These are phyloP conservation scores for Drosophila algonquin DNA, from an alignment of 2,888 invertebrate genomes.

Conservation along the genomic window DNA sequence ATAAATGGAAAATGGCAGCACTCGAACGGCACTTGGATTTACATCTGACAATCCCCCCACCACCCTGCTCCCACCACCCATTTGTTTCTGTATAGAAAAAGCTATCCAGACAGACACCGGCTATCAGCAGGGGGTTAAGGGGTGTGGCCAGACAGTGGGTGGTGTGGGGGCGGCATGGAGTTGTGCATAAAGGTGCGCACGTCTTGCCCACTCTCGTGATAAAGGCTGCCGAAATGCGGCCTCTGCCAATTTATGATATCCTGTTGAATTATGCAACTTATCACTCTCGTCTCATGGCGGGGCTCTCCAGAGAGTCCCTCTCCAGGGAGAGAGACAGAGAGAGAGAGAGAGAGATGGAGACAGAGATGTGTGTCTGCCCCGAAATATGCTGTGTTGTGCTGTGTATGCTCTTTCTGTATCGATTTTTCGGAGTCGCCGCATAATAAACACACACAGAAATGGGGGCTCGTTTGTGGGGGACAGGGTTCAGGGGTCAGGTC, in stretches of 20 bases:
- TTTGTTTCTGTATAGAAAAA: not conserved
- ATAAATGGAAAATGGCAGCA: conserved; percentile 6
- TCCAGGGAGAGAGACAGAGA: not conserved
- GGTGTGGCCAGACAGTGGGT: not conserved
- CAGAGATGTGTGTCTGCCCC: conserved; percentile 1
- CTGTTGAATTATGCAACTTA: conserved; percentile 78
- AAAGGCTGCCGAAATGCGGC: conserved; percentile 35
- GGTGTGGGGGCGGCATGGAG: not conserved
- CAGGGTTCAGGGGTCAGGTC: conserved; percentile 50
- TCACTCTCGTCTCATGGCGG: conserved; percentile 50
- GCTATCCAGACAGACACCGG: conserved; percentile 4
- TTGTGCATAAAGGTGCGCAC: conserved; percentile 6
- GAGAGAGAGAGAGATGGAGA: not conserved
- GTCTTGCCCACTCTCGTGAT: conserved; percentile 34
- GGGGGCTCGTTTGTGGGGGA: conserved; percentile 22
- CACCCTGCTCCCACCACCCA: not conserved
- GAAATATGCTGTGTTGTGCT: conserved; percentile 30
- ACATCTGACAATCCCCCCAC: not conserved
- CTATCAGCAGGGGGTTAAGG: not conserved
- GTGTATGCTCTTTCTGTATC: conserved; percentile 47
- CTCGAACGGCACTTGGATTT: conserved; percentile 27
- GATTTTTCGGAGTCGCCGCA: conserved; percentile 54
- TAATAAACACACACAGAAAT: conserved; percentile 19
- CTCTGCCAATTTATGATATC: conserved; percentile 67
- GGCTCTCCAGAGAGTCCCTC: conserved; percentile 18